Base-by-base conservation (phyloP, 64 coral and sea anemone genomes). In the Astreopora myriophthalma region DNA sequence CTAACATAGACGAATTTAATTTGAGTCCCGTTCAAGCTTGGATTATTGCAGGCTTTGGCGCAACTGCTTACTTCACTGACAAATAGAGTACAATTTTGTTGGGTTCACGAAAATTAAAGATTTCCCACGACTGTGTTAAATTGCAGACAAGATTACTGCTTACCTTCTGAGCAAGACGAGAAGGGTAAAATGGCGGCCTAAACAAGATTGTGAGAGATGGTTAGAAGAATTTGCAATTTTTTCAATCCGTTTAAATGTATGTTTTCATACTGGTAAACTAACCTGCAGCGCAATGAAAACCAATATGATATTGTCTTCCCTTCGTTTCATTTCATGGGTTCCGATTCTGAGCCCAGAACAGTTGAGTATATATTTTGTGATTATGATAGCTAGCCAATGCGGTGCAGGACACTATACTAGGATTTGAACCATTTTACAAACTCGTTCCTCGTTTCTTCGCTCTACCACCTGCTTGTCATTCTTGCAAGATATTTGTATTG, bases 401-500 rank as follows among this genome's bases (percentile, higher is more conserved):
- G 13, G 17, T 16, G 3, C 10, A 55, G 49, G 49, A 14, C 49
- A 13, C 17, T 3, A 55, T 13, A 14, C 49, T 16, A 55, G 49
- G 49, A 55, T 55, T 13, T 55, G 3, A 55, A 14, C 17, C 16
- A 19, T 19, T 10, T 8, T 44, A 10, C 40, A 44, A 16, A 31
- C 23, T 20, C 17, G 79, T 12, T 83, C 19, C 4, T 4, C 19
- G 1, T 64, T 80, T 26, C 29, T 26, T 80, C 28, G 6, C 20
- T 52, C 0, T 61, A 64, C 55, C 79, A 83, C 64, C 79, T 83
- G 79, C 34, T 33, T 58, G 55, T 83, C 55, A 64, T 63, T 16
- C n/a, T 10, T 83, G 52, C 34, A n/a, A 58, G 79, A 83, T 83
- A 63, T 83, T 83, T 83, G 79, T 37, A 64, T 38, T 64, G n/a